A percentile compares a stretch with the other conserved stretches of the same genome.
phyloP scores from a whole-genome alignment of 2,888 invertebrate species.

The Palloptera scutellata region DNA sequence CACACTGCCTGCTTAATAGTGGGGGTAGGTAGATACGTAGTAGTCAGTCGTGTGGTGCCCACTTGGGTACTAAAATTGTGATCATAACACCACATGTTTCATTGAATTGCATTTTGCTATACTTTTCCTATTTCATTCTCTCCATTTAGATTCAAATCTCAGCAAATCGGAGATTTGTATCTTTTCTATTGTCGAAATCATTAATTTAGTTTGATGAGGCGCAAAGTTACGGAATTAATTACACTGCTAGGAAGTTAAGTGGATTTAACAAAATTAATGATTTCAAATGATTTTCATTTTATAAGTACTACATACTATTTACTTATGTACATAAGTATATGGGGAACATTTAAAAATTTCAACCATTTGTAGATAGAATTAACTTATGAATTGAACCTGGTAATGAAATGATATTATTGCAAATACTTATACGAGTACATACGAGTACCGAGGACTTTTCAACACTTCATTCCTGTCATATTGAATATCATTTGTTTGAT shows the following conservation, averaged over 20 bases:
- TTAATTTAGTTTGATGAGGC: slow-evolving; percentile 53
- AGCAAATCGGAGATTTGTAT: slow-evolving; percentile 50
- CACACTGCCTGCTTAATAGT: slow-evolving; percentile 7
- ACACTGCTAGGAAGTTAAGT: slow-evolving; percentile 47
- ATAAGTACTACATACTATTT: background rate
- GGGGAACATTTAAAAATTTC: too few relatives aligned
- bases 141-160: slow-evolving; percentile 1
- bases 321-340: too few relatives aligned
- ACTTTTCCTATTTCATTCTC: slow-evolving; percentile 17
- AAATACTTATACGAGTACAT: too few relatives aligned
- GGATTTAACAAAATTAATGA: slow-evolving; percentile 48
- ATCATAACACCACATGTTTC: slow-evolving; percentile 61
- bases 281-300: slow-evolving; percentile 27
- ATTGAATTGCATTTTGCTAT: slow-evolving; percentile 25
- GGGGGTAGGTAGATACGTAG: background rate
- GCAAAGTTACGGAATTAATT: slow-evolving; percentile 63
- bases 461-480: too few relatives aligned
- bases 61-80: slow-evolving; percentile 34
- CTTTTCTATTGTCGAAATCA: slow-evolving; percentile 54
- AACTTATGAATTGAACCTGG: too few relatives aligned
- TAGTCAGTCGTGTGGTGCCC: too few relatives aligned
- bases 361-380: too few relatives aligned
- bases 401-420: too few relatives aligned
- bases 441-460: too few relatives aligned
- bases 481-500: too few relatives aligned